Percentiles rank a stretch among this genome's conserved stretches.
phyloP scores from a whole-genome alignment of 1,140 invertebrate species.

The Psilanteris sp. region DNA sequence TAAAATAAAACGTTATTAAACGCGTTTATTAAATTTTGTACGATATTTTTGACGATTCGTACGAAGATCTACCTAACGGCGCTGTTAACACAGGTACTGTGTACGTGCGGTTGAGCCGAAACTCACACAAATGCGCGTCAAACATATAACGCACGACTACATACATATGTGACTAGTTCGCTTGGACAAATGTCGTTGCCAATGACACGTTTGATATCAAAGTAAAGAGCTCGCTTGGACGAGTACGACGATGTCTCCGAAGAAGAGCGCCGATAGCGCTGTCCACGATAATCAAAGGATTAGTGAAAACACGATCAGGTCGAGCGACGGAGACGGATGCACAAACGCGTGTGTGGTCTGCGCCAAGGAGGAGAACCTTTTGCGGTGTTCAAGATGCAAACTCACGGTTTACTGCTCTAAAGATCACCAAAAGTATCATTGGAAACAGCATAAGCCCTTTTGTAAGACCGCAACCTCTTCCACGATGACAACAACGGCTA shows the following conservation, averaged over 20 bases:
- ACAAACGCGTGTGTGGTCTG: conserved; percentile 79
- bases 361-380: conserved; percentile 83
- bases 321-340: neutral
- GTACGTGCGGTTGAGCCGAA: conserved; percentile 23
- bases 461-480: too few relatives aligned
- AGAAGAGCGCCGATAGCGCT: neutral
- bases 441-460: conserved; percentile 84
- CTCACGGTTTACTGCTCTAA: conserved; percentile 87
- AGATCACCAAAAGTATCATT: conserved; percentile 88
- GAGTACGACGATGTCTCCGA: conserved; percentile 15
- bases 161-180: conserved; percentile 42
- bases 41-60: conserved; percentile 4
- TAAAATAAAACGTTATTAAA: neutral
- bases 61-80: conserved; percentile 3
- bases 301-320: too few relatives aligned
- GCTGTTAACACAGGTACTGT: conserved; percentile 14
- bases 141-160: neutral
- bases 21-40: too few relatives aligned
- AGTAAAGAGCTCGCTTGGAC: neutral
- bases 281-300: too few relatives aligned
- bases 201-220: conserved; percentile 51
- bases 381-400: conserved; percentile 87
- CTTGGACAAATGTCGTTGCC: conserved; percentile 46
- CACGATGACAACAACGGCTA: too few relatives aligned
- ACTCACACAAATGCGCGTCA: conserved; percentile 3